Base-by-base conservation (phyloP, 1,140 invertebrate species). In the Zaprionus gabonicus region DNA sequence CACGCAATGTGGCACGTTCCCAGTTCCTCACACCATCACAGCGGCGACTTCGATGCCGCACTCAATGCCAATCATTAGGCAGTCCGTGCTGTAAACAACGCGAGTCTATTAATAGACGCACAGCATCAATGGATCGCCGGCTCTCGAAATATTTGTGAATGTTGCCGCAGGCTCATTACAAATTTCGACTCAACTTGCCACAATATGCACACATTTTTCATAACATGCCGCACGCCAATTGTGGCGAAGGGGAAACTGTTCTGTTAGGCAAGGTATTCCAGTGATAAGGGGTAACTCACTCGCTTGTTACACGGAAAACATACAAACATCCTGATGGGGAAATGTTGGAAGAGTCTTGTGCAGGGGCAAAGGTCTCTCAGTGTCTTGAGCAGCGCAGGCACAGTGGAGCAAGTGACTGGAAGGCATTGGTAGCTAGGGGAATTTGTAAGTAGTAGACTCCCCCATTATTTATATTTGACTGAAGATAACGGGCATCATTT, bases 31-130 rank as follows among this genome's bases (percentile, higher is more conserved):
- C 46, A 46, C 46, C 59, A 27, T 65, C 64, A 28, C 71, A 23
- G 23, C 53, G 44, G 34, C 51, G 27, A 28, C 63, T n/a, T 36
- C 49, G 28, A 49, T 34, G 51, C 25, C 41, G 49, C 66, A 55
- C 58, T 64, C 77, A 79, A 79, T 79, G 77, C 77, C 77, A 79
- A 76, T 76, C 81, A 77, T 75, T 75, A 75, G 72, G 20, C 72
- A 64, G 41, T 41, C 53, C 25, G 57, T 51, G 60, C 62, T 70
- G 57, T 72, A 78, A 75, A 79, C 76, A 76, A 65, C 56, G 10
- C 20, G 64, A 46, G 46, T 15, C 80, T 86, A 86, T 86, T 86
- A 75, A 88, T 86, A 86, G 77, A 65, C 71, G 41, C 70, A 64
- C 20, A 17, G 41, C 41, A 46, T n/a, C 41, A 2, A 9, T n/a